Conservation (phyloP, 2,113 vertebrate species). For the Elanoides forficatus region DNA sequence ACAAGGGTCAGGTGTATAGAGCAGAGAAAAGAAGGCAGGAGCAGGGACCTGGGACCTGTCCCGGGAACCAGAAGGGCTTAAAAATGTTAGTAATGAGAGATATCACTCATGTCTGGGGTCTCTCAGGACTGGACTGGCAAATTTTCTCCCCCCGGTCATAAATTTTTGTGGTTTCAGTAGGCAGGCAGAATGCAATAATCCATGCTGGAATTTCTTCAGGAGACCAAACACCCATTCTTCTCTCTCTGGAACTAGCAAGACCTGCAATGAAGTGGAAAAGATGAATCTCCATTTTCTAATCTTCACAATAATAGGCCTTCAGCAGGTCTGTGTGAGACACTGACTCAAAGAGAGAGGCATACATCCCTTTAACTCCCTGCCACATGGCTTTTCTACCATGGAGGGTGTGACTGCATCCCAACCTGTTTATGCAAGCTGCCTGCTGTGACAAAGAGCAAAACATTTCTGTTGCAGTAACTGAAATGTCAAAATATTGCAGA, state of each 20-base stretch:
- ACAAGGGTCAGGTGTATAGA: neutral
- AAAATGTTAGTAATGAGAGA: neutral
- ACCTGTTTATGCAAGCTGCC: neutral
- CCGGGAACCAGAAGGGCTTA: neutral
- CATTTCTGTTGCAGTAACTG: neutral
- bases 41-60: neutral
- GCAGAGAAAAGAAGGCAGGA: neutral
- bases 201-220: neutral
- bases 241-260: neutral
- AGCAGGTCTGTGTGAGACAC: neutral
- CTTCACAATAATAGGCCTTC: neutral
- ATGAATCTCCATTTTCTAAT: neutral
- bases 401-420: neutral
- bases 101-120: neutral
- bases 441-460: neutral
- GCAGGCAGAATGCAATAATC: neutral
- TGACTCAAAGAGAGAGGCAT: neutral
- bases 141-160: neutral
- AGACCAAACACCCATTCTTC: neutral
- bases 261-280: neutral
- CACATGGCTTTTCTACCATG: neutral
- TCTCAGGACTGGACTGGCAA: neutral
- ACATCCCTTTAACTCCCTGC: neutral
- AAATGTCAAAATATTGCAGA: neutral
- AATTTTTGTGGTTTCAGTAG: neutral